phyloP scores from a whole-genome alignment of 2,797 vertebrate genomes.

The Clarias laeviceps region DNA sequence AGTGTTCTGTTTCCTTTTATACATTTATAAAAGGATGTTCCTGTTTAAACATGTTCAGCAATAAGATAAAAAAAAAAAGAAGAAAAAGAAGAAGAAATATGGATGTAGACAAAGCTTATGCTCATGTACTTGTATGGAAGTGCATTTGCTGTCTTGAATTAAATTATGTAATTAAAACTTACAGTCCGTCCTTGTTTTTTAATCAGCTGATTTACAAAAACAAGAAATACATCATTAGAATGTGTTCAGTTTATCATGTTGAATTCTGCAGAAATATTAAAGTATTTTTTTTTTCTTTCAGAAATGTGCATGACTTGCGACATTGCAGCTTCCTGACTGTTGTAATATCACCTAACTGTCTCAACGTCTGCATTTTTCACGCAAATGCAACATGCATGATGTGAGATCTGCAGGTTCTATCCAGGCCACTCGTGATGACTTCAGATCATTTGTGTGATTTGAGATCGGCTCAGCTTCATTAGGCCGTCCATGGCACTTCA shows the following conservation, averaged over 20 bases:
- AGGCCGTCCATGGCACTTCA: background rate
- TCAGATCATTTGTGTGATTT: background rate
- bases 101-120: background rate
- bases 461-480: background rate
- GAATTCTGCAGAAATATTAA: too few relatives aligned
- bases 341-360: too few relatives aligned
- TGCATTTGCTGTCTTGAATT: constrained; percentile 4
- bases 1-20: background rate
- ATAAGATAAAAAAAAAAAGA: background rate
- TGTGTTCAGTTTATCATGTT: too few relatives aligned
- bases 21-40: background rate
- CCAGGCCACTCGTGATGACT: background rate
- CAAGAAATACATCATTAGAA: too few relatives aligned
- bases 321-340: too few relatives aligned
- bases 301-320: too few relatives aligned
- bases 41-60: background rate
- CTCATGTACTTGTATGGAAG: background rate
- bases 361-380: too few relatives aligned
- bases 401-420: too few relatives aligned
- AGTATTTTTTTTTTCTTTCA: too few relatives aligned
- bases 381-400: too few relatives aligned
- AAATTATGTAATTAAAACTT: background rate
- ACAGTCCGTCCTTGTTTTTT: background rate
- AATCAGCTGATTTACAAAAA: background rate
- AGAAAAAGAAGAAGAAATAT: background rate